Evolutionary conservation across 2,888 invertebrate species (phyloP), one percentile per base, ranked within the genome.

Genomic region (Apodemia duryi): DNA sequence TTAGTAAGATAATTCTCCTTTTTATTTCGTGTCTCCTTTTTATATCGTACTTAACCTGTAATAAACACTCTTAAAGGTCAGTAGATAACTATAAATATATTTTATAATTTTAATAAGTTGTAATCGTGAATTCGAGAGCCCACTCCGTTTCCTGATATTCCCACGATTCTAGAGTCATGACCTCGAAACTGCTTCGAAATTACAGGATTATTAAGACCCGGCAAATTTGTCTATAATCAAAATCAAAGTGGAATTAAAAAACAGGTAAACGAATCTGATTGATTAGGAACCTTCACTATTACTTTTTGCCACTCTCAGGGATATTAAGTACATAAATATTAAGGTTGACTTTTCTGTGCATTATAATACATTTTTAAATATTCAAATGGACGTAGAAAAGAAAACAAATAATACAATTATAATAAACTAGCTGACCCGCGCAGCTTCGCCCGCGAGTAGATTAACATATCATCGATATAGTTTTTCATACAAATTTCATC

Each of bases 131-230:
- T 54, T 29, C 5, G 29, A 54, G 54, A 54, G 54, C 4, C 5
- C 54, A 10, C 21, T 54, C 29, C 29, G 11, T 57, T 46, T 13
- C 54, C 29, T 57, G 11, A 57, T 29, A 11, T 57, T 57, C 54
- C 54, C 54, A 57, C 54, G 54, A 29, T 57, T 10, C 54, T 57
- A 10, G 11, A 29, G 29, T 11, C 54, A 57, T 57, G 54, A 57
- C 54, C 54, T 57, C 32, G 10, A 57, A 32, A 32, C 52, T 52
- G 9, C 11, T 6, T 28, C 4, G 29, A 54, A 54, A 29, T 54
- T 54, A 28, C 29, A 11, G 54, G 54, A 21, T 43, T 43, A 46
- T 46, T 13, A 46, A 46, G 35, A 38, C 10, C 32, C 11, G 63
- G 13, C 6, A 13, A n/a, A 29, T 49, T 10, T 49, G 62, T 49